phyloP scores from a whole-genome alignment of 2,888 invertebrate genomes.

The Macrophya annulata region DNA sequence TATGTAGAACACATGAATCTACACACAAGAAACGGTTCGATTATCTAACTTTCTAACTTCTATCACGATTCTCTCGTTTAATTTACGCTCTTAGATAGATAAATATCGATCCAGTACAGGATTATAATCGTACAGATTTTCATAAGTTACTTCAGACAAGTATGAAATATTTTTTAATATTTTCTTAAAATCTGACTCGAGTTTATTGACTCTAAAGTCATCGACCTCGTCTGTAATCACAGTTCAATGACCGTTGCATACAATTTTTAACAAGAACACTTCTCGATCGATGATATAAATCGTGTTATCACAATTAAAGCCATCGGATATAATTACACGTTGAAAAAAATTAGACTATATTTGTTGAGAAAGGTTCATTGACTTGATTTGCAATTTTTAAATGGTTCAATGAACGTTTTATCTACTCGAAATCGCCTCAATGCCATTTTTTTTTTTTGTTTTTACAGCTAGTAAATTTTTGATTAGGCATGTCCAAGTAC shows the following conservation, averaged over 20 bases:
- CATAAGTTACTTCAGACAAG: neutral
- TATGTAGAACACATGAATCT: constrained; percentile 28
- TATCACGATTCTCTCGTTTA: constrained; percentile 28
- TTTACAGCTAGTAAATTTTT: neutral
- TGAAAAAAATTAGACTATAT: neutral
- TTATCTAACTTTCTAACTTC: constrained; percentile 32
- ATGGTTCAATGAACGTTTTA: neutral
- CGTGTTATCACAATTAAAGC: neutral
- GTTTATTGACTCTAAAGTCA: neutral
- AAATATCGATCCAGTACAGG: neutral
- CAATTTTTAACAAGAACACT: neutral
- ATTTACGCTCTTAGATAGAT: neutral
- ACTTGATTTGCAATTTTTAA: neutral
- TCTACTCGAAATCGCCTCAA: neutral
- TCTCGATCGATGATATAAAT: neutral
- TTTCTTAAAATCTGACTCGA: neutral
- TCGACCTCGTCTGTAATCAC: neutral
- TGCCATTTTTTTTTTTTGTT: neutral
- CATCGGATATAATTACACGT: neutral
- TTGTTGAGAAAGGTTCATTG: neutral
- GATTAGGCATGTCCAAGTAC: no score
- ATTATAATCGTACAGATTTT: neutral
- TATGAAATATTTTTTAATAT: neutral
- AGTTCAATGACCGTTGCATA: neutral
- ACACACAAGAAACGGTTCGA: neutral